These are phyloP conservation scores for Dasypus novemcinctus DNA, from an alignment of 2,113 vertebrate species.

Conservation along the genomic window DNA sequence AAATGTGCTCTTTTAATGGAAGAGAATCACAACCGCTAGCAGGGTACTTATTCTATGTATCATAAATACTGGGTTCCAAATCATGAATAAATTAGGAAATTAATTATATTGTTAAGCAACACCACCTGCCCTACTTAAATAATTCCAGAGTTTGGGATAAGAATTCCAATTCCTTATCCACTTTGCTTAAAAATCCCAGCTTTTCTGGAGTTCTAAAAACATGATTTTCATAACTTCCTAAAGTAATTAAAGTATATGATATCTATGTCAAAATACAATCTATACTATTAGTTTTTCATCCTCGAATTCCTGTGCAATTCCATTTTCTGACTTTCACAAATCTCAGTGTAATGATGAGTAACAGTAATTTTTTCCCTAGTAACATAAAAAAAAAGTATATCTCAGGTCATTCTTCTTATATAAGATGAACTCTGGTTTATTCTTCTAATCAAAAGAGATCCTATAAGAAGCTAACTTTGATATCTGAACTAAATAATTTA, in stretches of 20 bases:
- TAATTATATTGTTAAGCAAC: conserved; percentile 12
- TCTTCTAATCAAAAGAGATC: background rate
- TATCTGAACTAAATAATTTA: conserved; percentile 2
- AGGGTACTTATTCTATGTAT: background rate
- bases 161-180: background rate
- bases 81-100: background rate
- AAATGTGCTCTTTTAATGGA: conserved; percentile 6
- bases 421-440: background rate
- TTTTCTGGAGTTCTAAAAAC: background rate
- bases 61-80: background rate
- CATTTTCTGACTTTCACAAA: background rate
- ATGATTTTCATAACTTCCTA: conserved; percentile 18
- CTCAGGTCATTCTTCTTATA: background rate
- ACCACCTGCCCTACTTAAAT: background rate
- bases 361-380: background rate
- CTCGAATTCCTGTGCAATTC: background rate
- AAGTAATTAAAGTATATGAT: background rate
- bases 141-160: background rate
- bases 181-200: background rate
- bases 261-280: background rate
- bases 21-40: background rate
- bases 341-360: conserved; percentile 10
- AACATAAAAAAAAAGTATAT: background rate
- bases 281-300: background rate
- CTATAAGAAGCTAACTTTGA: background rate